Percentiles rank a stretch among this genome's conserved stretches.
phyloP scores from a whole-genome alignment of 2,113 vertebrate genomes.

The Pao palembangensis region DNA sequence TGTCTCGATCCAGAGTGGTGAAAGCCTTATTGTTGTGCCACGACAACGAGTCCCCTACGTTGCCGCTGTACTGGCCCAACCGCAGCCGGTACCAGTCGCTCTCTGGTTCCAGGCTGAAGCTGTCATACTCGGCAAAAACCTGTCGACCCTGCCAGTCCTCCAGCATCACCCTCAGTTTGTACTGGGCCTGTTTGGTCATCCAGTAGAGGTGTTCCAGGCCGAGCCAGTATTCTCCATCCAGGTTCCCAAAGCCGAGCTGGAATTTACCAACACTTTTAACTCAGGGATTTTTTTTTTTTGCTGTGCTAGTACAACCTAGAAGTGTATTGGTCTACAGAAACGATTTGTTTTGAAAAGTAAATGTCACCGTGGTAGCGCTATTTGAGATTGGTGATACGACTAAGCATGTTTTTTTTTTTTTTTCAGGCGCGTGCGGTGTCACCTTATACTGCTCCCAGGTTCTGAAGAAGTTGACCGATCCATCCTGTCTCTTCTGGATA shows the following conservation, averaged over 20 bases:
- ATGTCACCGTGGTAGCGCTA: no score
- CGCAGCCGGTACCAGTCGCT: constrained; percentile 84
- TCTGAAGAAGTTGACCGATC: constrained; percentile 87
- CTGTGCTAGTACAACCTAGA: not conserved
- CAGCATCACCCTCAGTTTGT: constrained; percentile 80
- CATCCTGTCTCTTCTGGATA: constrained; percentile 86
- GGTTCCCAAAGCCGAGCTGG: constrained; percentile 85
- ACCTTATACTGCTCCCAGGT: constrained; percentile 91
- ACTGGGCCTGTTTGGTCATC: constrained; percentile 78
- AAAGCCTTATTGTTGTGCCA: constrained; percentile 91
- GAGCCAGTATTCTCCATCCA: constrained; percentile 89
- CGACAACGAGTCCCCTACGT: constrained; percentile 86
- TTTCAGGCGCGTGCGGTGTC: not conserved
- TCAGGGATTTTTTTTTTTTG: not conserved
- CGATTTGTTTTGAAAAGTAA: not conserved
- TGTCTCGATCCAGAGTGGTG: constrained; percentile 86
- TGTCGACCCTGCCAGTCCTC: constrained; percentile 87
- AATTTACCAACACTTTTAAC: not conserved
- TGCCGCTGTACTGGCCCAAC: constrained; percentile 84
- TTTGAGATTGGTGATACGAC: no score
- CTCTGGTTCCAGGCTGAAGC: constrained; percentile 83
- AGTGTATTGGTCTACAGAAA: no score
- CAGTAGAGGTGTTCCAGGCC: constrained; percentile 84
- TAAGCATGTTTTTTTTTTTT: not conserved
- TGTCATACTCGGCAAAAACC: constrained; percentile 81